Conservation (phyloP, 2,888 invertebrate species). For the Dastarcus helophoroides region DNA sequence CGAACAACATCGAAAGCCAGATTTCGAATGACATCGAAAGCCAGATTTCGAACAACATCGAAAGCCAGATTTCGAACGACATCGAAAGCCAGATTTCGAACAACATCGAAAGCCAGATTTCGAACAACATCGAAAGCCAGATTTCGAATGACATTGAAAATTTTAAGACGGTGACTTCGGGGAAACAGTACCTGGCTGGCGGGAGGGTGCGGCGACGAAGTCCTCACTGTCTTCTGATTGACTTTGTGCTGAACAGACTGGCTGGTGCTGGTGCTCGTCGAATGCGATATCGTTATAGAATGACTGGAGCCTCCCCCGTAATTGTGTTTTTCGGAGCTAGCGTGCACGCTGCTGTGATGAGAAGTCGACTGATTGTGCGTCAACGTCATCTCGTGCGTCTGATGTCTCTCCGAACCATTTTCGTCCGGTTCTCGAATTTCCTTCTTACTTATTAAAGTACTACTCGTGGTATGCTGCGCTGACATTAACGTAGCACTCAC, state of each 20-base stretch:
- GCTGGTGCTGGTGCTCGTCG: conserved; percentile 54
- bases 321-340: conserved; percentile 51
- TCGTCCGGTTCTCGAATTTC: conserved; percentile 41
- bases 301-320: conserved; percentile 38
- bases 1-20: too few species aligned
- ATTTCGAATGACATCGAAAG: too few species aligned
- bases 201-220: conserved; percentile 30
- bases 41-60: too few species aligned
- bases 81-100: too few species aligned
- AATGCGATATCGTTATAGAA: conserved; percentile 55
- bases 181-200: conserved; percentile 23
- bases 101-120: too few species aligned
- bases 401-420: conserved; percentile 44
- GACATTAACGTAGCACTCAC: conserved; percentile 59
- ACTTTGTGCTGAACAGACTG: conserved; percentile 46
- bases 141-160: too few species aligned
- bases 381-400: conserved; percentile 52
- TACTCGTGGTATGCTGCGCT: conserved; percentile 59
- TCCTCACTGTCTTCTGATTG: conserved; percentile 34
- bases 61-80: too few species aligned
- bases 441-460: conserved; percentile 58
- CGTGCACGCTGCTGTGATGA: conserved; percentile 53
- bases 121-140: too few species aligned
- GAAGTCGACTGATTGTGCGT: conserved; percentile 56
- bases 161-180: too few species aligned